Evolutionary conservation across 2,113 vertebrate genomes (phyloP), one percentile per base, ranked within the genome.

Genomic region (Riparia riparia): DNA sequence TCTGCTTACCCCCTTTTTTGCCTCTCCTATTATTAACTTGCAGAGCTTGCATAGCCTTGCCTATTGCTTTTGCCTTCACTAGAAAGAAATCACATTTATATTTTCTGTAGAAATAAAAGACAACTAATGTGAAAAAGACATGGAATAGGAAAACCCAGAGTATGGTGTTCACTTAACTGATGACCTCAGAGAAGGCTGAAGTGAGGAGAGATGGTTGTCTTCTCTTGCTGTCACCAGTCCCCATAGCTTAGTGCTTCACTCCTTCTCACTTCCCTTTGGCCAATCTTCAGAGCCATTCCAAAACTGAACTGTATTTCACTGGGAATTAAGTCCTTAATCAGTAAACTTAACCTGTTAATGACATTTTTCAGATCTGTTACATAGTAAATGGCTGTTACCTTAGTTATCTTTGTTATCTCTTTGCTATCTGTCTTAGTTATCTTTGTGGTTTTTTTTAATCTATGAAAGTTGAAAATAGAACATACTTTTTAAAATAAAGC

Each of bases 71-170:
- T 60, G 6, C 72, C 29, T 72, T 25, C 54, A 22, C 37, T 66
- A 51, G 41, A 65, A 69, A 39, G 42, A 82, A 86, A 39, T 32
- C 25, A 4, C 22, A 6, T 29, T 92, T 7, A 12, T 47, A 17
- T 21, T 65, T 82, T 73, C 56, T 76, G 82, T 41, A 69, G 44
- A 85, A 88, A 39, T 37, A 22, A 13, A 28, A 13, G 19, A 10
- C 39, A 66, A 12, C 18, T 78, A 22, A 47, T 15, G 10, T 45
- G 32, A 71, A 81, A 68, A 49, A 65, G 47, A 3, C 6, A 15
- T 0, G 1, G 41, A 68, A 7, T 22, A 51, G 61, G 63, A 74
- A 76, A 74, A 34, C 2, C 2, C 12, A 47, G 18, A 1, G 0
- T 45, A 12, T 58, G 17, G 50, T 50, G 39, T 25, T 93, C 32